Base-by-base conservation (phyloP, 2,797 vertebrate genomes). In the Hippocampus kuda region DNA sequence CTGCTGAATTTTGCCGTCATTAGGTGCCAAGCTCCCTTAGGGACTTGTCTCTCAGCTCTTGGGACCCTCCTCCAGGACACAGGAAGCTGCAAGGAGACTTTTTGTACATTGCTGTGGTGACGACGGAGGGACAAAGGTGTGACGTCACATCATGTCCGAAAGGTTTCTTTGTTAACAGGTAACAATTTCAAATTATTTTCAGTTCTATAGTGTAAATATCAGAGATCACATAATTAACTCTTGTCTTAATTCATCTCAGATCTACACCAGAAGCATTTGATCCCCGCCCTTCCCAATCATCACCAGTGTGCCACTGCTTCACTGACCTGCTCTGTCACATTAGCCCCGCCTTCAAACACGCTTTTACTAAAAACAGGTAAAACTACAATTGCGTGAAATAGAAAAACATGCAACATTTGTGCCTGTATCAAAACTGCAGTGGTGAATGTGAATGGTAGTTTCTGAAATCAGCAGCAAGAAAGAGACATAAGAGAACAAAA, bases 81-180 rank as follows among this genome's bases (percentile, higher is more conserved):
- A 88, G 92, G 75, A 93, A 92, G 79, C 68, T 93, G 71, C 92
- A 92, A 70, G 92, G 92, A 59, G 92, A 93, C 83, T 92, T 91
- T 72, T 54, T 91, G 77, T 93, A 93, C 78, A 85, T 93, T 70
- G 89, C 85, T 4, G 79, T 87, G 22, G 82, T 89, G 56, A 92
- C 91, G 18, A 77, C 83, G 44, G 92, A 93, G 70, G 91, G 88
- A 20, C 86, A 87, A 5, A 86, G 79, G 27, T 90, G 70, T 88
- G 90, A 93, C 60, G 81, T 93, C 75, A 92, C 92, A 68, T 91
- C 91, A 56, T 91, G 85, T 78, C 89, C 90, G 20, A 89, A 90
- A 81, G 92, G 92, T 65, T 93, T 92, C 78, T 92, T 89, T 67
- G 61, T 91, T 70, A 93, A 92, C 73, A 90, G 86, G 92, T 92